Evolutionary conservation across 2,113 vertebrate species (phyloP), one percentile per base, ranked within the genome.

Genomic region (Xyliphius kryptos): DNA sequence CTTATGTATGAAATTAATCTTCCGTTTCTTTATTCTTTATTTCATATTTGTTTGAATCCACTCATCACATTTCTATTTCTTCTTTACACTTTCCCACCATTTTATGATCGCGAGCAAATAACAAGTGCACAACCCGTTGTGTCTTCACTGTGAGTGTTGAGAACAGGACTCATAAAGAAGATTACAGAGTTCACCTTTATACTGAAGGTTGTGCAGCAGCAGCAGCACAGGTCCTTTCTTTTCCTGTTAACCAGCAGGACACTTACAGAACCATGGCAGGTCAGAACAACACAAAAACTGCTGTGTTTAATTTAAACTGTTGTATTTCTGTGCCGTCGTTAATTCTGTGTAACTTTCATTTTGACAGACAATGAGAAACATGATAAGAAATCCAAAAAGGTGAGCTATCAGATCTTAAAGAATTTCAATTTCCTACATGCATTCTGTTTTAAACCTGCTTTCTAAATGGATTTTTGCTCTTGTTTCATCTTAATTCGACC

Each of bases 361-460:
- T 68, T 43, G 4, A 17, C 82, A 88, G 84, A 71, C 10, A 16
- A 61, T 59, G 66, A 81, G 52, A 67, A 76, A 1, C 68, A 83
- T 5, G 73, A 22, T 5, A 70, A 73, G 59, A 79, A 77, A 43
- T 5, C 26, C 32, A 74, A 56, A 32, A 86, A 63, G 78, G 86
- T 82, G 63, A 85, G 19, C 72, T 32, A 32, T n/a, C 15, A 47
- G 1, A 6, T 41, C 13, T 10, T 1, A 8, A 41, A 41, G 13
- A 12, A 41, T 12, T 12, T 41, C 40, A 7, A 7, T 41, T 14
- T 41, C 13, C 9, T 41, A 14, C 1, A 12, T 41, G 9, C 5
- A 12, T 11, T 41, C 40, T 41, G 1, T 12, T 41, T 1, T 41
- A 41, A 41, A 41, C 40, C 9, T 10, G 40, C 6, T 41, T 41